Conservation (phyloP, 2,113 vertebrate species). For the Gadus macrocephalus region DNA sequence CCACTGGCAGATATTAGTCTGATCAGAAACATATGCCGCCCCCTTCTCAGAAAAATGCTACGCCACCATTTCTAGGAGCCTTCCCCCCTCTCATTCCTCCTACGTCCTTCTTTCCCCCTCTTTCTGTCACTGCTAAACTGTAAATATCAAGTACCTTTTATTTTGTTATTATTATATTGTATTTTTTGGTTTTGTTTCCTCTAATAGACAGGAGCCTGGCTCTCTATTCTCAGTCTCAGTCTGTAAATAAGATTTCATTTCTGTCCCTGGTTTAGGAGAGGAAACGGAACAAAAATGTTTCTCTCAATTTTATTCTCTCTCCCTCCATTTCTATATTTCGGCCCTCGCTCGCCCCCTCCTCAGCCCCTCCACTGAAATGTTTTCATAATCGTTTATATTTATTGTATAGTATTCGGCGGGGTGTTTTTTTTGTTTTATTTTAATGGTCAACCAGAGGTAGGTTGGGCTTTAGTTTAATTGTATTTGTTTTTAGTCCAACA, state of each 20-base stretch:
- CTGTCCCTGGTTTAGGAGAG: conserved; percentile 58
- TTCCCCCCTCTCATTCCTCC: conserved; percentile 36
- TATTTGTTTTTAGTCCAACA: conserved; percentile 38
- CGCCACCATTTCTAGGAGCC: conserved; percentile 50
- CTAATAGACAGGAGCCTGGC: conserved; percentile 62
- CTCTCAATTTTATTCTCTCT: conserved; percentile 66
- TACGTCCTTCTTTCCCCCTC: conserved; percentile 17
- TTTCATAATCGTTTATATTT: conserved; percentile 73
- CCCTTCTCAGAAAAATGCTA: conserved; percentile 19
- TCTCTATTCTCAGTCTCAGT: conserved; percentile 67
- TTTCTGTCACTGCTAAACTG: conserved; percentile 68
- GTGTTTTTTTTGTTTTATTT: conserved; percentile 13
- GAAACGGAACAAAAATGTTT: conserved; percentile 71
- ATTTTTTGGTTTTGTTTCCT: conserved; percentile 50
- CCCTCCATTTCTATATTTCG: conserved; percentile 58
- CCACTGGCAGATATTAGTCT: conserved; percentile 40
- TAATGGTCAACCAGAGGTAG: too few species aligned
- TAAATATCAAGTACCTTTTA: conserved; percentile 79
- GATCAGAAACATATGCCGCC: conserved; percentile 42
- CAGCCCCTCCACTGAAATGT: conserved; percentile 47
- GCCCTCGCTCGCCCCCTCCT: conserved; percentile 35
- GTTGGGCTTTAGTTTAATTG: not conserved
- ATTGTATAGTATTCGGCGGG: conserved; percentile 61
- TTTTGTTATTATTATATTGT: conserved; percentile 66
- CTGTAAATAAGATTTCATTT: conserved; percentile 77